phyloP scores from a whole-genome alignment of 2,113 vertebrate genomes.

The Formicarius rufipectus region DNA sequence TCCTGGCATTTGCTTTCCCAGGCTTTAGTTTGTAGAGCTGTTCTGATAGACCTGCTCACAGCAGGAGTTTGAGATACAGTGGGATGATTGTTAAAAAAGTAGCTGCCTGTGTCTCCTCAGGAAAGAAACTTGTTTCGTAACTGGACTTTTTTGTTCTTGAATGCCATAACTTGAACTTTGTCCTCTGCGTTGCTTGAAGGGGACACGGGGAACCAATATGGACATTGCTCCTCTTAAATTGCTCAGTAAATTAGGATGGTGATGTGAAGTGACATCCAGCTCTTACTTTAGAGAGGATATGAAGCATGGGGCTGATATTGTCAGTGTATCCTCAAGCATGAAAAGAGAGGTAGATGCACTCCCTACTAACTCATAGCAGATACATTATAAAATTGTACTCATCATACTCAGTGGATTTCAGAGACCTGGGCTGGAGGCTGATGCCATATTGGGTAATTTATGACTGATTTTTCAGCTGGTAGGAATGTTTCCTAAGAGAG shows the following conservation, averaged over 20 bases:
- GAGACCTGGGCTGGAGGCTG: neutral
- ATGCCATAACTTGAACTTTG: neutral
- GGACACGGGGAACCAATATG: no score
- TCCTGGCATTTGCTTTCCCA: neutral
- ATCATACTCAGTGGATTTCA: neutral
- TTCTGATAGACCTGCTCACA: neutral
- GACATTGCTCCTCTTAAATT: neutral
- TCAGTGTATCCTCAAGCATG: neutral
- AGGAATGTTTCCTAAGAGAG: neutral
- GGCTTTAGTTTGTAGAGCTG: neutral
- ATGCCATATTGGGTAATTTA: neutral
- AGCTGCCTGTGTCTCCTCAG: neutral
- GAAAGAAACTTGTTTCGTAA: neutral
- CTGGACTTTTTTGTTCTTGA: neutral
- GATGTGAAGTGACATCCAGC: neutral
- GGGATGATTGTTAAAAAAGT: accelerated
- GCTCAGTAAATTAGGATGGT: neutral
- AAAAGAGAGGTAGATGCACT: neutral
- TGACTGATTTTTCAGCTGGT: neutral
- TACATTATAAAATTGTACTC: neutral
- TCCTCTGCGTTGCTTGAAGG: neutral
- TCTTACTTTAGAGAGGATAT: neutral
- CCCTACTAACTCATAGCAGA: neutral
- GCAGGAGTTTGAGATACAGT: neutral
- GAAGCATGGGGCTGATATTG: neutral